Evolutionary conservation across 2,888 invertebrate genomes (phyloP).

Genomic region (Iselma pallidipennis): DNA sequence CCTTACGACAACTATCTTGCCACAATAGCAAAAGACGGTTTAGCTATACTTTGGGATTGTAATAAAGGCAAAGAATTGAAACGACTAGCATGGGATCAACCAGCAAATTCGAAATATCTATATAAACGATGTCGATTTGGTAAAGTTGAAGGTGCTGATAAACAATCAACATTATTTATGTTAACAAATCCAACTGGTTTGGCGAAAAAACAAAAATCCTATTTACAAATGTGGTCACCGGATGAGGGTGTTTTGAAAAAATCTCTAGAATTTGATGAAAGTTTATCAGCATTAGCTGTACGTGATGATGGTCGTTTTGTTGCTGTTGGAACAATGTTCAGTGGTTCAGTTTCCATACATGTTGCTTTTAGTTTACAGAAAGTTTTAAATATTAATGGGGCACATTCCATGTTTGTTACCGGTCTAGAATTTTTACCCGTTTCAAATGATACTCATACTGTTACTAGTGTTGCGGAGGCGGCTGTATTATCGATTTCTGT

Average conservation of each 20-base stretch:
- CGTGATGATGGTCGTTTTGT: constrained; percentile 91
- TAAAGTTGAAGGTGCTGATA: constrained; percentile 68
- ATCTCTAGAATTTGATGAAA: constrained; percentile 68
- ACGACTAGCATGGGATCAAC: constrained; percentile 75
- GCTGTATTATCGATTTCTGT: constrained; percentile 94
- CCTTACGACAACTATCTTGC: constrained; percentile 75
- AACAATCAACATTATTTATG: constrained; percentile 71
- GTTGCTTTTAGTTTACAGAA: constrained; percentile 91
- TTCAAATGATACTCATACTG: constrained; percentile 69
- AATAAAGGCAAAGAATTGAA: constrained; percentile 67
- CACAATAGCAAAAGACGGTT: constrained; percentile 87
- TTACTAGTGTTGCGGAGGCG: constrained; percentile 77
- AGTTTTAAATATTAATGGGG: constrained; percentile 78
- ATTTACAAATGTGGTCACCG: constrained; percentile 79
- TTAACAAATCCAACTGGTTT: constrained; percentile 79
- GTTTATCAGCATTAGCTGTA: constrained; percentile 82
- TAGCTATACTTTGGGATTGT: constrained; percentile 79
- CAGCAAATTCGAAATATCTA: constrained; percentile 77
- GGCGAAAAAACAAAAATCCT: constrained; percentile 72
- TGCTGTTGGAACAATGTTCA: constrained; percentile 91
- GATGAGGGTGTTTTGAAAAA: constrained; percentile 63
- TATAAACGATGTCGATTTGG: constrained; percentile 84
- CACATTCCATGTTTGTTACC: constrained; percentile 97
- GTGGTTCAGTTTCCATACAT: constrained; percentile 88
- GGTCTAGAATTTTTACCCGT: constrained; percentile 91